Percentiles rank a stretch among this genome's conserved stretches.
phyloP scores from a whole-genome alignment of 2,113 vertebrate genomes.

The Excalfactoria chinensis region DNA sequence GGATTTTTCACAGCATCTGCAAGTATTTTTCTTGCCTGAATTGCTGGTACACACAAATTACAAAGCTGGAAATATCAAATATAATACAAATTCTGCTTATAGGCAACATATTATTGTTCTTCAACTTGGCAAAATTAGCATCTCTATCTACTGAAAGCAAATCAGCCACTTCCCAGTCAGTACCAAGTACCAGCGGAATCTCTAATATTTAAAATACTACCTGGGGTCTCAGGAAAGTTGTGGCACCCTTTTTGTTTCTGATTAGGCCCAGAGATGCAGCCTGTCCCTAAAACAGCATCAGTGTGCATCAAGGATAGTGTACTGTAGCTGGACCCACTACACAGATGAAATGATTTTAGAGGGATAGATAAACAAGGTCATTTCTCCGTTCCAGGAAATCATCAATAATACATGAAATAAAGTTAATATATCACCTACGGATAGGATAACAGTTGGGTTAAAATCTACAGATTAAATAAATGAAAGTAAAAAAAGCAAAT shows the following conservation, averaged over 20 bases:
- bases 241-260: neutral
- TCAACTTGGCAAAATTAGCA: neutral
- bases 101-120: neutral
- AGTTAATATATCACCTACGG: neutral
- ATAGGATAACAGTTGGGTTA: neutral
- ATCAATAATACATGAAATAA: neutral
- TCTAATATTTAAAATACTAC: neutral
- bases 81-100: neutral
- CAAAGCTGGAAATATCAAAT: neutral
- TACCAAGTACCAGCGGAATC: neutral
- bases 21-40: neutral
- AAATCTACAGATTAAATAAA: neutral
- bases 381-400: neutral
- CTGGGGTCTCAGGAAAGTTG: neutral
- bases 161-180: neutral
- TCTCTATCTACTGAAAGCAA: neutral
- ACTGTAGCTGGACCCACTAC: neutral
- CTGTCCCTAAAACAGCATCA: neutral
- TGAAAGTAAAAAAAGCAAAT: neutral
- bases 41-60: neutral
- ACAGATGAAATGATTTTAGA: neutral
- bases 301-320: rapidly evolving
- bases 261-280: rapidly evolving
- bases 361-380: neutral
- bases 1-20: neutral